Evolutionary conservation across 2,797 vertebrate genomes (phyloP).

Genomic region (Protosalanx chinensis): DNA sequence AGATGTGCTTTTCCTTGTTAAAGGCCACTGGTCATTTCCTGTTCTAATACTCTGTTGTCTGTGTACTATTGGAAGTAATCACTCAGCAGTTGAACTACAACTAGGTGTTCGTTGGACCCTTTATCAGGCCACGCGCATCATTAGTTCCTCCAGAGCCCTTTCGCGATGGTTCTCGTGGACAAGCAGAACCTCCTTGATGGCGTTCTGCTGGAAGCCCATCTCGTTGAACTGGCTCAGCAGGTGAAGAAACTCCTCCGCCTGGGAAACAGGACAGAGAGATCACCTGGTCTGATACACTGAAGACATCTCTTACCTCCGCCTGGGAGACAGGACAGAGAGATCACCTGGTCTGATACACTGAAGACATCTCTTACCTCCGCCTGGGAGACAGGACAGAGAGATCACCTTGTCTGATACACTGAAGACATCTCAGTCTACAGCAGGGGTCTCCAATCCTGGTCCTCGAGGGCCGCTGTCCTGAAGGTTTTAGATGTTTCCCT

Average conservation of each 20-base stretch:
- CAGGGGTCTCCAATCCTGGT: no score
- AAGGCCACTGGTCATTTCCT: constrained; percentile 34
- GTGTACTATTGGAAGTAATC: background rate
- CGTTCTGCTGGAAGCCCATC: constrained; percentile 92
- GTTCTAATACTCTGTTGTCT: background rate
- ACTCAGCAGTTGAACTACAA: background rate
- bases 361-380: constrained; percentile 57
- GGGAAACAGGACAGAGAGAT: background rate
- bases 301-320: constrained; percentile 64
- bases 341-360: no score
- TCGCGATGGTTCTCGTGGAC: constrained; percentile 86
- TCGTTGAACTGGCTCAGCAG: constrained; percentile 88
- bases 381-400: constrained; percentile 53
- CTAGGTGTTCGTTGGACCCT: background rate
- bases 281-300: no score
- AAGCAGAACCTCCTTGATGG: constrained; percentile 91
- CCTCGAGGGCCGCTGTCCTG: no score
- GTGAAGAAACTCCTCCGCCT: constrained; percentile 88
- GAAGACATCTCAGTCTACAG: no score
- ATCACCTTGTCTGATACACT: no score
- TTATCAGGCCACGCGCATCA: constrained; percentile 78
- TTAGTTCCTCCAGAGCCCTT: constrained; percentile 87
- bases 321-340: constrained; percentile 40
- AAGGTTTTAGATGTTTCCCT: no score
- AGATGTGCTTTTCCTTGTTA: constrained; percentile 11